These are phyloP conservation scores for Esox niger DNA, from an alignment of 2,113 vertebrate species.

Conservation along the genomic window DNA sequence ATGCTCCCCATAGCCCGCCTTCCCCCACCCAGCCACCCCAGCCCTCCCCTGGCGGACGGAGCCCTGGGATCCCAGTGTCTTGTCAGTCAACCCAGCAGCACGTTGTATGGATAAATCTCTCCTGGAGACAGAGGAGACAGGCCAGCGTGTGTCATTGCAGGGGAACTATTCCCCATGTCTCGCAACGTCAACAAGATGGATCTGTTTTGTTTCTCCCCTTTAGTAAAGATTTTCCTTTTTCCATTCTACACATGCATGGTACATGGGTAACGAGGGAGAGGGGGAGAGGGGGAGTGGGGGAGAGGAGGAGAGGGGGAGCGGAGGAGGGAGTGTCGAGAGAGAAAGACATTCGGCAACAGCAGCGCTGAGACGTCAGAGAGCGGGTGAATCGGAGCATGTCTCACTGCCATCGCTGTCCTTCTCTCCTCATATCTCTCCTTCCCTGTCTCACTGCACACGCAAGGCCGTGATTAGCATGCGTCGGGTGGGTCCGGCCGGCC, in stretches of 20 bases:
- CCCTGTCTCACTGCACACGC: slow-evolving; percentile 15
- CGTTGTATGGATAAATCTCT: slow-evolving; percentile 57
- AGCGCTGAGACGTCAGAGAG: background rate
- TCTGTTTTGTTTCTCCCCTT: slow-evolving; percentile 39
- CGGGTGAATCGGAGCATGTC: background rate
- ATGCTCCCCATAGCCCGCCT: slow-evolving; percentile 6
- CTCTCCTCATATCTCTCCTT: background rate
- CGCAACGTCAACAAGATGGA: slow-evolving; percentile 51
- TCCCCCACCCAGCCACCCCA: too few relatives aligned
- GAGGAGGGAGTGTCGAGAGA: background rate
- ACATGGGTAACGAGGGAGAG: background rate
- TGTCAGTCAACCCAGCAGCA: slow-evolving; percentile 46
- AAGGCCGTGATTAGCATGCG: slow-evolving; percentile 51
- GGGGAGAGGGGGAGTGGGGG: background rate
- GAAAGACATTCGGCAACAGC: background rate
- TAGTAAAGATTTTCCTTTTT: slow-evolving; percentile 29
- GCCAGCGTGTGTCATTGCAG: slow-evolving; percentile 43
- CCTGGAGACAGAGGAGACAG: slow-evolving; percentile 35
- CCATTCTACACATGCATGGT: too few relatives aligned
- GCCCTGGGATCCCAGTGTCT: slow-evolving; percentile 29
- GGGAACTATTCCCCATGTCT: slow-evolving; percentile 34
- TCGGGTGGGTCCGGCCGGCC: slow-evolving; percentile 24
- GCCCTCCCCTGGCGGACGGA: slow-evolving; percentile 20
- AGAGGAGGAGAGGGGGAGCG: background rate
- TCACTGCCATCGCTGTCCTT: slow-evolving; percentile 13